Percentiles rank a stretch among this genome's conserved stretches.
Conservation (phyloP, 1,140 invertebrate species). For the Trachymyrmex cornetzi region DNA sequence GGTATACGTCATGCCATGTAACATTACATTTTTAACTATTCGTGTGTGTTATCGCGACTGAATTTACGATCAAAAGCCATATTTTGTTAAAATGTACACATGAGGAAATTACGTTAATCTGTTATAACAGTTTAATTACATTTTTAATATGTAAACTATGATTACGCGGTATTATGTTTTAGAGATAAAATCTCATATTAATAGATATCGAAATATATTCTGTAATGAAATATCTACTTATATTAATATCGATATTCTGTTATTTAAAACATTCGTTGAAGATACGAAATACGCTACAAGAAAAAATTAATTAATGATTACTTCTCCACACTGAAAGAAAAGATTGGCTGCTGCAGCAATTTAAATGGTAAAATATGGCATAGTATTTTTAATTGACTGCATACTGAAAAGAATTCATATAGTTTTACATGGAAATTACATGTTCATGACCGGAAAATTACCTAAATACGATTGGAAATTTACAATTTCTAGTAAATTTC, state of each 20-base stretch:
- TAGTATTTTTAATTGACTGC: not conserved
- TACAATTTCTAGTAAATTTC: no score
- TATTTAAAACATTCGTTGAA: not conserved
- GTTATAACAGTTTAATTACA: slow-evolving; percentile 19
- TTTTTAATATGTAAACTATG: not conserved
- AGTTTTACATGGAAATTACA: no score
- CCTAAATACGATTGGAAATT: no score
- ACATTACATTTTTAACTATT: slow-evolving; percentile 26
- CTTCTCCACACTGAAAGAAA: no score
- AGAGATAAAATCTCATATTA: not conserved
- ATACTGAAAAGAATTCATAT: no score
- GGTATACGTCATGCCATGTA: slow-evolving; percentile 2
- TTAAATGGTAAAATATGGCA: no score
- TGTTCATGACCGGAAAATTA: no score
- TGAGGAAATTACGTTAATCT: slow-evolving; percentile 24
- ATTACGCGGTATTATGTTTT: not conserved
- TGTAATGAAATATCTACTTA: not conserved
- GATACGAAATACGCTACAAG: not conserved
- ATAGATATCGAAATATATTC: slow-evolving; percentile 7
- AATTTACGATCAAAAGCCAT: slow-evolving; percentile 21
- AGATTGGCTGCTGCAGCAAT: no score
- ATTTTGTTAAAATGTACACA: not conserved
- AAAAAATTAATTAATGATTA: not conserved
- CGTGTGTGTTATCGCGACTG: not conserved
- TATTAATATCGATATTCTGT: slow-evolving; percentile 28